These are phyloP conservation scores for Ptychochromis oligacanthus DNA, from an alignment of 2,113 vertebrate genomes.

Conservation along the genomic window DNA sequence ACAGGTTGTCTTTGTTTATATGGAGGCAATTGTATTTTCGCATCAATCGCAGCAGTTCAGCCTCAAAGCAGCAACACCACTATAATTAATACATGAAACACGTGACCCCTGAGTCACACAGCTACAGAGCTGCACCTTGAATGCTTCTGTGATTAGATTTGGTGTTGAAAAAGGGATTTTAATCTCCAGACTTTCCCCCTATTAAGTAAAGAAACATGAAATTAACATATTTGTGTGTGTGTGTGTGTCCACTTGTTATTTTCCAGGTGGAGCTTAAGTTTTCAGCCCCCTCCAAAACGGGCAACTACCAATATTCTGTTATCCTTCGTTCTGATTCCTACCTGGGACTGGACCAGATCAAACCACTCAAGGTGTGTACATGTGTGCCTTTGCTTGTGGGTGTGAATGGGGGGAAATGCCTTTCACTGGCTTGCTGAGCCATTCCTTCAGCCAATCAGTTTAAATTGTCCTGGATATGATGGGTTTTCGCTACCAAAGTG, in stretches of 20 bases:
- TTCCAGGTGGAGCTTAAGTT: slow-evolving; percentile 96
- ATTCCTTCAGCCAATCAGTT: not conserved
- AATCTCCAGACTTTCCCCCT: not conserved
- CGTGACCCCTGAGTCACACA: not conserved
- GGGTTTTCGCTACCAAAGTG: not conserved
- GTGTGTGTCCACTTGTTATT: slow-evolving; percentile 5
- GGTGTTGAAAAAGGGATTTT: not conserved
- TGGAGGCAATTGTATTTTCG: not conserved
- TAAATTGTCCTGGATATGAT: not conserved
- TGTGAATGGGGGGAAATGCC: too few relatives aligned
- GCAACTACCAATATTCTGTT: slow-evolving; percentile 98
- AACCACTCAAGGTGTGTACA: slow-evolving; percentile 89
- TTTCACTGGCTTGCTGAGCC: not conserved
- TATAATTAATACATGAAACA: slow-evolving; percentile 2
- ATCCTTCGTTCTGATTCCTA: slow-evolving; percentile 96
- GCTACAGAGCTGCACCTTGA: not conserved
- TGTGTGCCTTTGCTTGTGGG: not conserved
- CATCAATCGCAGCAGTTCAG: not conserved
- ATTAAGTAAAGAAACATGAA: not conserved
- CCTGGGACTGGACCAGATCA: slow-evolving; percentile 96
- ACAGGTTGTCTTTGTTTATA: not conserved
- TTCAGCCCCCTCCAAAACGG: slow-evolving; percentile 95
- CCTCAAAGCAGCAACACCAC: not conserved
- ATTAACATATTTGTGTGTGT: not conserved
- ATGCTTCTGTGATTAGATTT: slow-evolving; percentile 2